A percentile compares a stretch with the other conserved stretches of the same genome.
phyloP scores from a whole-genome alignment of 1,140 invertebrate genomes.

The Helicoverpa zea region DNA sequence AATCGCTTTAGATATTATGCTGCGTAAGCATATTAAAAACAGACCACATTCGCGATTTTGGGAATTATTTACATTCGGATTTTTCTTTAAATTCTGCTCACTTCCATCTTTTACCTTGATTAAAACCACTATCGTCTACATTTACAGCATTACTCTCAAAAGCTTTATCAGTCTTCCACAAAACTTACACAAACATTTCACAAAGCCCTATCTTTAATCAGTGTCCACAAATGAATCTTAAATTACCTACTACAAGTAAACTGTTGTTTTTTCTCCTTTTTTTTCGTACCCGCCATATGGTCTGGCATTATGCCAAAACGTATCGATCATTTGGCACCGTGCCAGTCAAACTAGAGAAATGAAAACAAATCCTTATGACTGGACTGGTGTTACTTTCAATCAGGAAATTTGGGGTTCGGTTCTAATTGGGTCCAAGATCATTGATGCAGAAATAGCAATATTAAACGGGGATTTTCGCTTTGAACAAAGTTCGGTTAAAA shows the following conservation, averaged over 20 bases:
- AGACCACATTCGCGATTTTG: too few relatives aligned
- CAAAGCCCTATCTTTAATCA: slow-evolving; percentile 39
- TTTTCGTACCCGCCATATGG: slow-evolving; percentile 60
- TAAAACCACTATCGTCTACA: neutral
- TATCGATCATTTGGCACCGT: slow-evolving; percentile 75
- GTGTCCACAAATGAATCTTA: slow-evolving; percentile 45
- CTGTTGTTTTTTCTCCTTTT: slow-evolving; percentile 46
- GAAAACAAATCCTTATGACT: slow-evolving; percentile 61
- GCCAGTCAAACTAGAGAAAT: slow-evolving; percentile 72
- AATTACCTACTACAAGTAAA: slow-evolving; percentile 49
- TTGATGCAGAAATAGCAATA: neutral
- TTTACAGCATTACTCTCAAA: neutral
- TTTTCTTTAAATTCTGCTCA: neutral
- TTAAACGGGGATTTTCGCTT: neutral
- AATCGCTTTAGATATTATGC: too few relatives aligned
- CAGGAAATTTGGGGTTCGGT: slow-evolving; percentile 32
- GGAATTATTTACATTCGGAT: too few relatives aligned
- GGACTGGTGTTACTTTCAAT: slow-evolving; percentile 44
- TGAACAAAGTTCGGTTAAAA: neutral
- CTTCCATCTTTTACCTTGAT: neutral
- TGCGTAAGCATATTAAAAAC: too few relatives aligned
- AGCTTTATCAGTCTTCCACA: neutral
- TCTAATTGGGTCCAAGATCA: slow-evolving; percentile 17
- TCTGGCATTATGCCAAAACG: slow-evolving; percentile 71
- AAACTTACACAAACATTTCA: neutral